Evolutionary conservation across 2,888 invertebrate species (phyloP), one percentile per base, ranked within the genome.

Genomic region (Eilema griseolum): DNA sequence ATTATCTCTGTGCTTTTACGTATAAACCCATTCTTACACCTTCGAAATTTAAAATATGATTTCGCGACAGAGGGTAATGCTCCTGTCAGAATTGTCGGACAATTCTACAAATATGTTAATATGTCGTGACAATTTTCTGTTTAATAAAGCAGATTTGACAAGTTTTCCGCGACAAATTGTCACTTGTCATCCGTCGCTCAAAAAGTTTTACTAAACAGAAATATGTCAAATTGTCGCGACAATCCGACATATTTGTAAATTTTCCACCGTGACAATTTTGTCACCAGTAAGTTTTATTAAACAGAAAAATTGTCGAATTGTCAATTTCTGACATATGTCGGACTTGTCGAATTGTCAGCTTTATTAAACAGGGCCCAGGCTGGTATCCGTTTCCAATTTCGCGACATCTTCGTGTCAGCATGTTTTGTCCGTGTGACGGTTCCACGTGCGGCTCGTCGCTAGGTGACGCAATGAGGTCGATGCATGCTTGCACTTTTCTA

Each of bases 131-230:
- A n/a, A n/a, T n/a, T n/a, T n/a, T n/a, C n/a, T n/a, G n/a, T n/a
- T n/a, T n/a, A n/a, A n/a, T n/a, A n/a, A n/a, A n/a, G n/a, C n/a
- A n/a, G n/a, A n/a, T n/a, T n/a, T n/a, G n/a, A n/a, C n/a, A n/a
- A n/a, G n/a, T n/a, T n/a, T n/a, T n/a, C n/a, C n/a, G n/a, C n/a
- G 46, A 67, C 41, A 67, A 61, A 61, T 67, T 61, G 61, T 67
- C 61, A 67, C 67, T 61, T 61, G 28, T 67, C 64, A 28, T 8
- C 31, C 31, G 31, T 31, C 31, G 31, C 31, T 31, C 31, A 31
- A 52, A 52, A 64, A 64, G 64, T 28, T 64, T 52, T 52, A 64
- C 56, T 56, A 64, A 64, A 64, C 28, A 64, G 64, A 64, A 64
- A 31, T 31, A 31, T 31, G 31, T 31, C 31, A 28, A 28, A 60